These are phyloP conservation scores for Ennomos erosarius DNA, from an alignment of 2,888 invertebrate genomes.

Conservation along the genomic window DNA sequence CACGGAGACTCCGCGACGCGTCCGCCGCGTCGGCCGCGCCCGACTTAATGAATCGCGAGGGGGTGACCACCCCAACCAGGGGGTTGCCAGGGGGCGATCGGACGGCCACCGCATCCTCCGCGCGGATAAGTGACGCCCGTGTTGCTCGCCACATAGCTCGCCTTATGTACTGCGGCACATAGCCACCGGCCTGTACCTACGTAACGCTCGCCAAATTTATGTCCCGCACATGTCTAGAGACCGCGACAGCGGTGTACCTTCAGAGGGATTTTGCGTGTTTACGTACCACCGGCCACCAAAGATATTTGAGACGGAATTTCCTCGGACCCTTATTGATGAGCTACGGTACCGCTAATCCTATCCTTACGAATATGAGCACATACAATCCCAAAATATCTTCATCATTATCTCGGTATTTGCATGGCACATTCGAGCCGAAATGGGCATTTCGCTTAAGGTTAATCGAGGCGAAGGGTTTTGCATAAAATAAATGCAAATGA, in stretches of 20 bases:
- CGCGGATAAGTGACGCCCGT: slow-evolving; percentile 85
- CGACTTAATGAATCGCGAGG: slow-evolving; percentile 84
- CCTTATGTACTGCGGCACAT: slow-evolving; percentile 79
- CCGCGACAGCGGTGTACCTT: slow-evolving; percentile 80
- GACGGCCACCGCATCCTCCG: slow-evolving; percentile 84
- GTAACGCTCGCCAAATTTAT: slow-evolving; percentile 84
- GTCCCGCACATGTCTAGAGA: slow-evolving; percentile 85
- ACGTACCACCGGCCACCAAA: slow-evolving; percentile 75
- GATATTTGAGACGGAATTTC: slow-evolving; percentile 80
- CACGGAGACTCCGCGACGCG: slow-evolving; percentile 85
- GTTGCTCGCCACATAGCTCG: slow-evolving; percentile 79
- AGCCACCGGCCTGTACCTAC: slow-evolving; percentile 80
- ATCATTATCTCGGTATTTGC: slow-evolving; percentile 39
- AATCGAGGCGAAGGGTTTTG: slow-evolving; percentile 52
- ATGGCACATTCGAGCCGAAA: slow-evolving; percentile 34
- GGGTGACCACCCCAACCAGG: slow-evolving; percentile 57
- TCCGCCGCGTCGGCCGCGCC: slow-evolving; percentile 84
- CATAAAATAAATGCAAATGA: slow-evolving; percentile 62
- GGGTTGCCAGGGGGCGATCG: slow-evolving; percentile 72
- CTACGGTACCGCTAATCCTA: slow-evolving; percentile 59
- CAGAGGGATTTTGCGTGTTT: slow-evolving; percentile 84
- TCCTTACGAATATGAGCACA: slow-evolving; percentile 36
- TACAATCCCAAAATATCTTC: slow-evolving; percentile 38
- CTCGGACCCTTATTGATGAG: slow-evolving; percentile 80
- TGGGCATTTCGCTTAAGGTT: slow-evolving; percentile 46